These are phyloP conservation scores for Manis pentadactyla DNA, from an alignment of 2,797 vertebrate species.

Conservation along the genomic window DNA sequence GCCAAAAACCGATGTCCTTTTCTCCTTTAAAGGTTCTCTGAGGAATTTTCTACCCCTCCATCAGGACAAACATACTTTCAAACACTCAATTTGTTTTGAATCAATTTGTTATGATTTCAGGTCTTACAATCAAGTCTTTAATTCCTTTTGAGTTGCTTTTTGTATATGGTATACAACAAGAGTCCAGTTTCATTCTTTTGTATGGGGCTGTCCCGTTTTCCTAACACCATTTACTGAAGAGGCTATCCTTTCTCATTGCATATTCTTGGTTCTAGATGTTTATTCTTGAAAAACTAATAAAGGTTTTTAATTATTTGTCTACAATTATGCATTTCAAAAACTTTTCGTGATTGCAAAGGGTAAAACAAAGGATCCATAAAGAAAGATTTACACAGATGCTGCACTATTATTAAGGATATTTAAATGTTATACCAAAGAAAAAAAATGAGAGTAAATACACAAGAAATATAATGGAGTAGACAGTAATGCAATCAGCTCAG, in stretches of 20 bases:
- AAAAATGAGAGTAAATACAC: background rate
- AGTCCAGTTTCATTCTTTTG: background rate
- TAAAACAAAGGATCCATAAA: background rate
- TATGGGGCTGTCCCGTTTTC: background rate
- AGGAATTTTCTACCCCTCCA: background rate
- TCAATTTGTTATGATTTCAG: background rate
- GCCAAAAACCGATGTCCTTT: background rate
- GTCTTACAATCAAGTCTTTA: background rate
- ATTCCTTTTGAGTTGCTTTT: background rate
- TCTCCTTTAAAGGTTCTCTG: background rate
- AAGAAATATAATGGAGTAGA: background rate
- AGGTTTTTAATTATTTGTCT: background rate
- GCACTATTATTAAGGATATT: slow-evolving; percentile 22
- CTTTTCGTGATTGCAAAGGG: background rate
- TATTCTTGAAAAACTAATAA: slow-evolving; percentile 23
- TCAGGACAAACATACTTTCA: background rate
- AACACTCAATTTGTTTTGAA: background rate
- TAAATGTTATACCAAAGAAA: background rate
- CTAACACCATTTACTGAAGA: background rate
- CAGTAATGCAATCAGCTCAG: background rate
- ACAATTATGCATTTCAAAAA: background rate
- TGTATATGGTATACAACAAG: background rate
- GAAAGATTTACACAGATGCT: background rate
- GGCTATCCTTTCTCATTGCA: background rate
- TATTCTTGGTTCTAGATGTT: background rate